These are phyloP conservation scores for Temnothorax rugatulus DNA, from an alignment of 2,888 invertebrate species.

Conservation along the genomic window DNA sequence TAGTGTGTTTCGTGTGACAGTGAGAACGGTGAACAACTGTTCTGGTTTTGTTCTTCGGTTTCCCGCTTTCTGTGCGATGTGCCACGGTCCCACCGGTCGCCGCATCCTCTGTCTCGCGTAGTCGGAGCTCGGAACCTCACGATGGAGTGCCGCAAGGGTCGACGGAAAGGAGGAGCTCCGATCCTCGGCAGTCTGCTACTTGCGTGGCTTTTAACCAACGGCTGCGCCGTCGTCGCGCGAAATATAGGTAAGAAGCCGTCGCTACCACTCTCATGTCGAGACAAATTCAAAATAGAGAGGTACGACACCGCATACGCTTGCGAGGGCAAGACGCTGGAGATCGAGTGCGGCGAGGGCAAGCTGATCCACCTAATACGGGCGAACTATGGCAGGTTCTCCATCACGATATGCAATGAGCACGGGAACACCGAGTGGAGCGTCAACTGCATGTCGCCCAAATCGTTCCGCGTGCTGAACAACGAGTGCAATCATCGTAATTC, in stretches of 20 bases:
- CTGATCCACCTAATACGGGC: slow-evolving; percentile 96
- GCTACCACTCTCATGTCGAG: slow-evolving; percentile 3
- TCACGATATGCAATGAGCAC: slow-evolving; percentile 98
- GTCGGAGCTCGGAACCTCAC: too few species aligned
- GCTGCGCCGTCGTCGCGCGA: too few species aligned
- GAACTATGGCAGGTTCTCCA: slow-evolving; percentile 97
- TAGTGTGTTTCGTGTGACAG: slow-evolving; percentile 73
- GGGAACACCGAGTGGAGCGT: slow-evolving; percentile 99
- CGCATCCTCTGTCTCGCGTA: slow-evolving; percentile 72
- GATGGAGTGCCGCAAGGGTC: too few species aligned
- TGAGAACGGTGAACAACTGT: slow-evolving; percentile 59
- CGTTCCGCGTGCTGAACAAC: slow-evolving; percentile 94
- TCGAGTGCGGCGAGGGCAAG: slow-evolving; percentile 95
- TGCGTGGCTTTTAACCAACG: too few species aligned
- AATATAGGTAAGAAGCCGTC: slow-evolving; percentile 46
- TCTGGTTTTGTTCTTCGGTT: slow-evolving; percentile 55
- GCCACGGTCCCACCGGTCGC: slow-evolving; percentile 60
- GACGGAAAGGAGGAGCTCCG: too few species aligned
- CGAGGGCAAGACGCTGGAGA: slow-evolving; percentile 95
- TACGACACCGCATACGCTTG: slow-evolving; percentile 98
- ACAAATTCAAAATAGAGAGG: slow-evolving; percentile 88
- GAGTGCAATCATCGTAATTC: slow-evolving; percentile 87
- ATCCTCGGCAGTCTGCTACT: too few species aligned
- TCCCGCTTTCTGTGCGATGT: slow-evolving; percentile 72
- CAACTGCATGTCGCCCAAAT: slow-evolving; percentile 97